Evolutionary conservation across 2,797 vertebrate species (phyloP).

Genomic region (Brotula barbata): DNA sequence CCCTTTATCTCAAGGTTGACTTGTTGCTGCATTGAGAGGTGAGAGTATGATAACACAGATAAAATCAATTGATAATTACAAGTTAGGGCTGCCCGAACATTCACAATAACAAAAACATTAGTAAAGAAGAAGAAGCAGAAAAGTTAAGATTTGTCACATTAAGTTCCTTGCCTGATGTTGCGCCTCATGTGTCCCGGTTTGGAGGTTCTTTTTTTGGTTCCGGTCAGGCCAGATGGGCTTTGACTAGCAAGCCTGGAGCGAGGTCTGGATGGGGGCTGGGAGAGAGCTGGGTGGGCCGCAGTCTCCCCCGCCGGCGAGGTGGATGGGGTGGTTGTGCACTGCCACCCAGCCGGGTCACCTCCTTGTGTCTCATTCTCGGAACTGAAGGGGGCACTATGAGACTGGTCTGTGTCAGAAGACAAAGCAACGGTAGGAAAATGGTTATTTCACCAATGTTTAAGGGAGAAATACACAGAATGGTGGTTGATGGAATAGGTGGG

Average conservation of each 20-base stretch:
- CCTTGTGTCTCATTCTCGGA: constrained; percentile 82
- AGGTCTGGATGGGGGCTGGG: constrained; percentile 49
- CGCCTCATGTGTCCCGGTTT: constrained; percentile 92
- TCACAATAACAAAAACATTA: too few species aligned
- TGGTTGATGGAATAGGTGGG: too few species aligned
- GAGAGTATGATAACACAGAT: too few species aligned
- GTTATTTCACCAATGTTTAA: constrained; percentile 3
- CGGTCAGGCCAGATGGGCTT: constrained; percentile 74
- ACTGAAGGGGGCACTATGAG: constrained; percentile 82
- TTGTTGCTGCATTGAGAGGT: too few species aligned
- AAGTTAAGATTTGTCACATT: too few species aligned
- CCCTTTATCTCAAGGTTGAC: constrained; percentile 30
- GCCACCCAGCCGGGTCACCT: constrained; percentile 82
- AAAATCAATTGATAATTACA: too few species aligned
- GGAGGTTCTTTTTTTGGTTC: constrained; percentile 85
- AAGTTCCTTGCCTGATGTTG: constrained; percentile 96
- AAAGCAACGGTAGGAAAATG: background rate
- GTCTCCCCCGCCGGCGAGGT: constrained; percentile 88
- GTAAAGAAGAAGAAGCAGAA: too few species aligned
- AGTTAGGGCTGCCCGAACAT: too few species aligned
- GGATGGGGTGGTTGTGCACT: constrained; percentile 83
- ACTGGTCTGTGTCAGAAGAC: constrained; percentile 80
- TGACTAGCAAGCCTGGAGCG: constrained; percentile 80
- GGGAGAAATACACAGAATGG: too few species aligned
- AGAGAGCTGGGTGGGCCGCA: constrained; percentile 54